Evolutionary conservation across 2,888 invertebrate genomes (phyloP).

Genomic region (Cerceris rybyensis): DNA sequence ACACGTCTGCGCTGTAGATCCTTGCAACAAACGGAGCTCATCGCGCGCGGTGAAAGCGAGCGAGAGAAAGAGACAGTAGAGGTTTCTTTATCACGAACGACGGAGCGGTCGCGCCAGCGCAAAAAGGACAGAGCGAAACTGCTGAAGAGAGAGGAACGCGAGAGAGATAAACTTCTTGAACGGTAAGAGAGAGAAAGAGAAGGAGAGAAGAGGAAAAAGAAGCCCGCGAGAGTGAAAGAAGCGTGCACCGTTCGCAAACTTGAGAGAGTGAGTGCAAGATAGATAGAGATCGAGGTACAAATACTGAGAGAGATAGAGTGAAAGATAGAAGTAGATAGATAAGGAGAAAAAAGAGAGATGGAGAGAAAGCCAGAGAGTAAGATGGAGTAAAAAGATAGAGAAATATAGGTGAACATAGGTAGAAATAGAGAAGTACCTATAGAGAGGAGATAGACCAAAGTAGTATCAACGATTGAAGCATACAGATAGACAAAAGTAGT

Average conservation of each 20-base stretch:
- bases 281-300: background rate
- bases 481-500: background rate
- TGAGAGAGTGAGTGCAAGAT: slow-evolving; percentile 17
- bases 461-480: too few relatives aligned
- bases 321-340: too few relatives aligned
- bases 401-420: background rate
- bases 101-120: slow-evolving; percentile 22
- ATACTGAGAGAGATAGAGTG: slow-evolving; percentile 23
- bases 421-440: slow-evolving; percentile 14
- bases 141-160: background rate
- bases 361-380: too few relatives aligned
- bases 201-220: slow-evolving; percentile 11
- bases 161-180: background rate
- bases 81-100: slow-evolving; percentile 57
- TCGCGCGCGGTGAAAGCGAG: slow-evolving; percentile 68
- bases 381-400: slow-evolving; percentile 9
- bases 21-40: slow-evolving; percentile 59
- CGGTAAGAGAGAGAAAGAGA: slow-evolving; percentile 1
- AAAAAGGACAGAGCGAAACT: slow-evolving; percentile 2
- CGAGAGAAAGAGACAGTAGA: slow-evolving; percentile 39
- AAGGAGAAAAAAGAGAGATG: slow-evolving; percentile 5
- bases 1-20: slow-evolving; percentile 58
- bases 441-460: background rate
- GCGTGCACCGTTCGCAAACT: too few relatives aligned
- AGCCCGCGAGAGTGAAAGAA: too few relatives aligned